phyloP scores from a whole-genome alignment of 2,113 vertebrate genomes.

The Ranitomeya variabilis region DNA sequence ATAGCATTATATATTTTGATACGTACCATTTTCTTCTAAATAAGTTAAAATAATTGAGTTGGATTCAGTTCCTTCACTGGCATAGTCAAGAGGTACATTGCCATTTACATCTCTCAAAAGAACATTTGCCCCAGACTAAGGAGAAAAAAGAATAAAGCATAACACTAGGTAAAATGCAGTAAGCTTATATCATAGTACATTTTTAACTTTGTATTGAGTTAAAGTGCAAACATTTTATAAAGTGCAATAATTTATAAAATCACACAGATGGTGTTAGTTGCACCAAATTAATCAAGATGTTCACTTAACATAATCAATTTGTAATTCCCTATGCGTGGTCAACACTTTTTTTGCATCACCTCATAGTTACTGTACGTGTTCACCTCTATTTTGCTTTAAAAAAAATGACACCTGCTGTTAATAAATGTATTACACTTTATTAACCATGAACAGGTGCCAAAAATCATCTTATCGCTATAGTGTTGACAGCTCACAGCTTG shows the following conservation, averaged over 20 bases:
- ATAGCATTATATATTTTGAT: background rate
- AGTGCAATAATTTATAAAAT: background rate
- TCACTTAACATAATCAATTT: background rate
- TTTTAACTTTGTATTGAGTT: background rate
- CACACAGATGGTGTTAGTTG: background rate
- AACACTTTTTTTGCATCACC: background rate
- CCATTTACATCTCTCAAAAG: constrained; percentile 91
- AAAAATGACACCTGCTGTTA: no score
- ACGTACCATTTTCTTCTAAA: constrained; percentile 90
- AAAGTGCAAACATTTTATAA: background rate
- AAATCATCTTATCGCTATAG: no score
- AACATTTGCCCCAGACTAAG: constrained; percentile 87
- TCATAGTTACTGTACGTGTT: background rate
- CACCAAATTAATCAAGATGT: background rate
- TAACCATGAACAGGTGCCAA: background rate
- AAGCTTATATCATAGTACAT: background rate
- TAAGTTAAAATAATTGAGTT: constrained; percentile 84
- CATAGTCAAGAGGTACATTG: constrained; percentile 87
- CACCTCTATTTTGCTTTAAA: no score
- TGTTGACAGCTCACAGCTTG: no score
- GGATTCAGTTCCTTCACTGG: constrained; percentile 86
- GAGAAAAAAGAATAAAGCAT: background rate
- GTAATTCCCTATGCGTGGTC: background rate
- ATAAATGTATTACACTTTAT: no score
- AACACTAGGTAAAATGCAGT: background rate